Percentiles rank a stretch among this genome's conserved stretches.
These are phyloP conservation scores for Drosophila ficusphila DNA, from an alignment of 1,140 invertebrate species.

Conservation along the genomic window DNA sequence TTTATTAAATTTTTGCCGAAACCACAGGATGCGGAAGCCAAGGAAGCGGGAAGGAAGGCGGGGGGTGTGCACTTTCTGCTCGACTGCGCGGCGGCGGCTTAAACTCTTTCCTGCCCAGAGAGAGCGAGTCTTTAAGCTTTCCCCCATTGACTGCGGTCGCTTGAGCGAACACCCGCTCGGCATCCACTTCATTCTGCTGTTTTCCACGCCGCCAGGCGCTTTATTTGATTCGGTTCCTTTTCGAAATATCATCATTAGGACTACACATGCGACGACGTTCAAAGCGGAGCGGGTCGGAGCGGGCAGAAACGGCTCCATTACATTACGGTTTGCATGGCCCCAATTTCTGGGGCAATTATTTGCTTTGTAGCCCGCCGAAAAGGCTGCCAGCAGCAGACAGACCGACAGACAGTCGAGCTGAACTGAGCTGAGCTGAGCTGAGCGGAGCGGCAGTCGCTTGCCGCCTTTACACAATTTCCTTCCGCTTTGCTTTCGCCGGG, in stretches of 20 bases:
- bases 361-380: slow-evolving; percentile 68
- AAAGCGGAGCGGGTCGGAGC: no score
- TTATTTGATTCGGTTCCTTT: slow-evolving; percentile 44
- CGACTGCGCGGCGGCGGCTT: slow-evolving; percentile 31
- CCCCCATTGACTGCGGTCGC: slow-evolving; percentile 38
- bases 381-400: slow-evolving; percentile 42
- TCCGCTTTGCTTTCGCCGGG: slow-evolving; percentile 62
- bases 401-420: no score
- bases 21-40: slow-evolving; percentile 13
- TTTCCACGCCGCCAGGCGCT: slow-evolving; percentile 33
- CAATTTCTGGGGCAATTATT: slow-evolving; percentile 77
- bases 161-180: slow-evolving; percentile 40
- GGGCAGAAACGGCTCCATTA: slow-evolving; percentile 75
- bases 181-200: slow-evolving; percentile 55
- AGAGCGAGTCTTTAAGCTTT: slow-evolving; percentile 37
- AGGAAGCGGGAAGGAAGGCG: background rate
- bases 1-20: slow-evolving; percentile 66
- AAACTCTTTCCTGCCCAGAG: slow-evolving; percentile 29
- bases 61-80: slow-evolving; percentile 39
- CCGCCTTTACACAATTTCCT: slow-evolving; percentile 71
- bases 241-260: slow-evolving; percentile 72
- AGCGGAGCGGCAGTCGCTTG: no score
- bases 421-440: no score
- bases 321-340: slow-evolving; percentile 76
- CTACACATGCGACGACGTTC: slow-evolving; percentile 60